Evolutionary conservation across 2,113 vertebrate genomes (phyloP).

Genomic region (Grallaria varia): DNA sequence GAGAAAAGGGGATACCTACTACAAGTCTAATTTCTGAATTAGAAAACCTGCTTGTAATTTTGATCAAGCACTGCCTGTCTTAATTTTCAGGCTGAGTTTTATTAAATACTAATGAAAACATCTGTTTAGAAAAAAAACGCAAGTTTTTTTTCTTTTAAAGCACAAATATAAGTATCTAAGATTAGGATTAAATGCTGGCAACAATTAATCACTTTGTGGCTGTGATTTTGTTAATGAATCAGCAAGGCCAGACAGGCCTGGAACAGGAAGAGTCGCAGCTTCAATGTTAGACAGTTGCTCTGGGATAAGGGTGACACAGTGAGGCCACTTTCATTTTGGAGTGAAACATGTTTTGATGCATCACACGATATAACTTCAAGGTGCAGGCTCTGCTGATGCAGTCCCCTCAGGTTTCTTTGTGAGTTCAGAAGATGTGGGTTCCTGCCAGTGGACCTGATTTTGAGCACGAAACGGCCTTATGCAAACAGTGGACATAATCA

Average conservation of each 20-base stretch:
- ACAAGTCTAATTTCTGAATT: neutral
- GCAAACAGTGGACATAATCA: fast-evolving
- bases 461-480: fast-evolving
- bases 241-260: neutral
- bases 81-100: neutral
- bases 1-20: neutral
- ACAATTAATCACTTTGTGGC: neutral
- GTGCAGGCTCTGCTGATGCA: neutral
- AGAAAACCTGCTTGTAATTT: neutral
- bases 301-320: neutral
- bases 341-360: neutral
- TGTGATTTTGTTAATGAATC: neutral
- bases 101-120: neutral
- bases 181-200: neutral
- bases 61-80: neutral
- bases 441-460: neutral
- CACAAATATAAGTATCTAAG: neutral
- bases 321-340: neutral
- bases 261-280: neutral
- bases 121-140: neutral
- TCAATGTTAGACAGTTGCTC: neutral
- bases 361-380: neutral
- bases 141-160: neutral
- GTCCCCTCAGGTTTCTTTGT: neutral
- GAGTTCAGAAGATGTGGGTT: neutral